Evolutionary conservation across 2,888 invertebrate species (phyloP).

Genomic region (Lasioglossum pauxillum): DNA sequence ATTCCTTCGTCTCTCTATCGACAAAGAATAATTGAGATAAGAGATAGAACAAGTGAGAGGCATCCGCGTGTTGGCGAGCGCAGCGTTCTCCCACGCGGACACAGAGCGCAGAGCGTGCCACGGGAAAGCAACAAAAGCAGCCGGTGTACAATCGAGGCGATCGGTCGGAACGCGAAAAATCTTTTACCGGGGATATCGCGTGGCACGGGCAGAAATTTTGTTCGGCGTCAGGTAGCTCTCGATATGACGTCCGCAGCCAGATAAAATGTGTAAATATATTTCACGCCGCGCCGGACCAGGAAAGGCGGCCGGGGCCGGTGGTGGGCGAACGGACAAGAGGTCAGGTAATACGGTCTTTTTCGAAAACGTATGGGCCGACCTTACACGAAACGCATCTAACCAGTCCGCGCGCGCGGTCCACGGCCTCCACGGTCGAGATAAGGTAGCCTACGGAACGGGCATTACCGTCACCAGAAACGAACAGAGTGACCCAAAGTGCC

Average conservation of each 20-base stretch:
- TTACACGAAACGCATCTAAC: slow-evolving; percentile 76
- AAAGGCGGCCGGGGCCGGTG: slow-evolving; percentile 14
- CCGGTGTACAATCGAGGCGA: not conserved
- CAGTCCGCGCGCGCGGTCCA: slow-evolving; percentile 50
- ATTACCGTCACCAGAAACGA: slow-evolving; percentile 76
- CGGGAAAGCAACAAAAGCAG: not conserved
- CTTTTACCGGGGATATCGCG: slow-evolving; percentile 6
- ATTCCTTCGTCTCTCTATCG: not conserved
- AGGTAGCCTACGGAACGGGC: slow-evolving; percentile 70
- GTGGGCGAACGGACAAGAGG: slow-evolving; percentile 57
- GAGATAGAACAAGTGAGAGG: not conserved
- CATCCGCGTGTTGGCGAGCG: not conserved
- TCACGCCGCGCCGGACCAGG: not conserved
- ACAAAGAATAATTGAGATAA: slow-evolving; percentile 4
- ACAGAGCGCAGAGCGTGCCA: not conserved
- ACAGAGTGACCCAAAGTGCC: slow-evolving; percentile 61
- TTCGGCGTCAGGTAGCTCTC: slow-evolving; percentile 32
- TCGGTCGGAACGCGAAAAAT: slow-evolving; percentile 3
- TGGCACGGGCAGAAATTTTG: slow-evolving; percentile 9
- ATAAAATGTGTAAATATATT: slow-evolving; percentile 36
- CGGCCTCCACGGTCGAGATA: slow-evolving; percentile 68
- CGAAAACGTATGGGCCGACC: slow-evolving; percentile 72
- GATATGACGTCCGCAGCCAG: slow-evolving; percentile 29
- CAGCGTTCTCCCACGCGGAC: not conserved
- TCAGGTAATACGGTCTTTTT: slow-evolving; percentile 76